Percentiles rank a stretch among this genome's conserved stretches.
phyloP scores from a whole-genome alignment of 2,797 vertebrate genomes.

The Phataginus tetradactyla region DNA sequence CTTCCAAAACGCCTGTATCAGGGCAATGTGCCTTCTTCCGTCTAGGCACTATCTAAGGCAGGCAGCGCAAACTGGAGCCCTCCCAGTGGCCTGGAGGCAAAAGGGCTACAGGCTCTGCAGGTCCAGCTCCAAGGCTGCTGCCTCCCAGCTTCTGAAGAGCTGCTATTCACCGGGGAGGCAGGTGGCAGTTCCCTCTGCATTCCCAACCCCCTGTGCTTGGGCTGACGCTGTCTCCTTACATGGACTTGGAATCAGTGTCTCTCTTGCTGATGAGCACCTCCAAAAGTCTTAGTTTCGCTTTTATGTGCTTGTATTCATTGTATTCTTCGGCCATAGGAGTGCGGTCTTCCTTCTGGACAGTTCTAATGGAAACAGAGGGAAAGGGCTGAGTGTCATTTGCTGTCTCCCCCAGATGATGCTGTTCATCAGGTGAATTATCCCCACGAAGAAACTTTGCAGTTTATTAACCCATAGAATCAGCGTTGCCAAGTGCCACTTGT shows the following conservation, averaged over 20 bases:
- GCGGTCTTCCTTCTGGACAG: conserved; percentile 97
- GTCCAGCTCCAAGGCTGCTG: neutral
- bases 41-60: neutral
- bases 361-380: conserved; percentile 87
- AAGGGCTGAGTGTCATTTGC: neutral
- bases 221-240: conserved; percentile 79
- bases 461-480: neutral
- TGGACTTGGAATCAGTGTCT: conserved; percentile 88
- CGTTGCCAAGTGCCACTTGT: neutral
- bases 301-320: conserved; percentile 97
- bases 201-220: conserved; percentile 49
- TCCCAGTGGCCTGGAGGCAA: neutral
- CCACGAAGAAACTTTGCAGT: neutral
- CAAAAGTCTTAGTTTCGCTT: conserved; percentile 96
- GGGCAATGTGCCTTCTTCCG: neutral
- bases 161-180: conserved; percentile 57
- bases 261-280: conserved; percentile 99
- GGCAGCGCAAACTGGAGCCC: neutral
- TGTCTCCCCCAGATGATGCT: neutral
- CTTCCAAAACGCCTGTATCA: neutral
- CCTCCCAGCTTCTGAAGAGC: conserved; percentile 69
- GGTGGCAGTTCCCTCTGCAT: neutral
- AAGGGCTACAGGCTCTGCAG: neutral
- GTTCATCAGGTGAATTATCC: neutral
- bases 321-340: conserved; percentile 95